A percentile compares a stretch with the other conserved stretches of the same genome.
Conservation (phyloP, 2,888 invertebrate genomes). For the Drosophila merina region DNA sequence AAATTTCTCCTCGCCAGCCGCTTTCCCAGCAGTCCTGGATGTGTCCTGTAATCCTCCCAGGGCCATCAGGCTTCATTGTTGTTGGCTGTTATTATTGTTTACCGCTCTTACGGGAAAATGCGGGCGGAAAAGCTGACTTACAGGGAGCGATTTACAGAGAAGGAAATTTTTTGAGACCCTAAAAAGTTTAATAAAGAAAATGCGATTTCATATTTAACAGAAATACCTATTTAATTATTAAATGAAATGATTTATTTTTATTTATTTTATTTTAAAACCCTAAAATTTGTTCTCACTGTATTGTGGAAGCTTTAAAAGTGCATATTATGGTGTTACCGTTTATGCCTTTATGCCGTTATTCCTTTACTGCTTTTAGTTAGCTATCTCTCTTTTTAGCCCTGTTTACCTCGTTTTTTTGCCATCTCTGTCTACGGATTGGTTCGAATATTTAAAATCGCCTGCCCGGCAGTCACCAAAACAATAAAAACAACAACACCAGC, state of each 20-base stretch:
- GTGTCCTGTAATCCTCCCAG: constrained; percentile 67
- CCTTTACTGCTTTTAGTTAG: constrained; percentile 15
- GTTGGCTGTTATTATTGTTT: constrained; percentile 69
- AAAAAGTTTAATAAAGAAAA: not conserved
- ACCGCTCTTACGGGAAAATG: constrained; percentile 55
- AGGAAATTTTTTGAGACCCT: not conserved
- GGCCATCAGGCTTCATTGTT: constrained; percentile 57
- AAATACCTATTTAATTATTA: not conserved
- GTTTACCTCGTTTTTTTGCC: not conserved
- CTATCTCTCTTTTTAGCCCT: not conserved
- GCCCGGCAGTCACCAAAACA: constrained; percentile 13
- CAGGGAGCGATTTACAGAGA: constrained; percentile 13
- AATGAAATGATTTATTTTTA: not conserved
- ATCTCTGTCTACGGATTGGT: constrained; percentile 37
- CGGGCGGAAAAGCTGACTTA: constrained; percentile 23
- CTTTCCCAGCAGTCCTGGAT: constrained; percentile 21
- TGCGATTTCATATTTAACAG: not conserved
- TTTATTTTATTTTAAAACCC: not conserved
- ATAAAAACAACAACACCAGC: constrained; percentile 7
- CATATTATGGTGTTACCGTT: constrained; percentile 36
- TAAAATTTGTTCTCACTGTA: not conserved
- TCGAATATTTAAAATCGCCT: constrained; percentile 62
- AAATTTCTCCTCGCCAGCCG: constrained; percentile 14
- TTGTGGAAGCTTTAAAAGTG: constrained; percentile 3
- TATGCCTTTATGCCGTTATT: constrained; percentile 19